A percentile compares a stretch with the other conserved stretches of the same genome.
phyloP scores from a whole-genome alignment of 2,888 invertebrate genomes.

The Hofmannophila pseudospretella region DNA sequence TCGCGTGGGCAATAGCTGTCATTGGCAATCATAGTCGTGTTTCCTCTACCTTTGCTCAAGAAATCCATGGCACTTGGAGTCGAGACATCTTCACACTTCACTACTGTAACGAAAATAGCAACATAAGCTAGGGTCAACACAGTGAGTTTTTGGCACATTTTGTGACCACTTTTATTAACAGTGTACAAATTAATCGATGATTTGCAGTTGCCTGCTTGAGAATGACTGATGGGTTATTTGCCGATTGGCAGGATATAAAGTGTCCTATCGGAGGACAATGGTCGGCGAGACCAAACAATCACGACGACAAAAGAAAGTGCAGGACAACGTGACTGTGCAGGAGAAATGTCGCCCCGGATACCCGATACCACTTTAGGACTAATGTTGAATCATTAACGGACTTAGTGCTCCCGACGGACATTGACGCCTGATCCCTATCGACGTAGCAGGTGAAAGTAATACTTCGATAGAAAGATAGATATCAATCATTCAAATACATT shows the following conservation, averaged over 20 bases:
- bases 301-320: conserved; percentile 69
- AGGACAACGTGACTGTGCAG: conserved; percentile 65
- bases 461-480: not conserved
- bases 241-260: conserved; percentile 70
- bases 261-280: conserved; percentile 63
- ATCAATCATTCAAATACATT: too few species aligned
- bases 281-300: conserved; percentile 62
- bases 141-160: conserved; percentile 60
- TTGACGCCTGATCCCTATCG: conserved; percentile 49
- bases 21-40: too few species aligned
- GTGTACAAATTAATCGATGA: conserved; percentile 31
- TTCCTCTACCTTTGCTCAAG: conserved; percentile 55
- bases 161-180: conserved; percentile 17
- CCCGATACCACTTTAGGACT: conserved; percentile 52
- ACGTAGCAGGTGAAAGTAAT: conserved; percentile 50
- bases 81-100: conserved; percentile 43
- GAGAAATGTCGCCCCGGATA: conserved; percentile 67
- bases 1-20: too few species aligned
- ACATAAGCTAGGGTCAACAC: conserved; percentile 53
- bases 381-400: conserved; percentile 61
- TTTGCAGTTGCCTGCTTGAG: conserved; percentile 39
- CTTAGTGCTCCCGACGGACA: conserved; percentile 49
- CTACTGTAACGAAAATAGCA: conserved; percentile 49
- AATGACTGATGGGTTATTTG: conserved; percentile 60
- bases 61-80: conserved; percentile 37